Base-by-base conservation (phyloP, 2,797 vertebrate species). In the Catamblyrhynchus diadema region DNA sequence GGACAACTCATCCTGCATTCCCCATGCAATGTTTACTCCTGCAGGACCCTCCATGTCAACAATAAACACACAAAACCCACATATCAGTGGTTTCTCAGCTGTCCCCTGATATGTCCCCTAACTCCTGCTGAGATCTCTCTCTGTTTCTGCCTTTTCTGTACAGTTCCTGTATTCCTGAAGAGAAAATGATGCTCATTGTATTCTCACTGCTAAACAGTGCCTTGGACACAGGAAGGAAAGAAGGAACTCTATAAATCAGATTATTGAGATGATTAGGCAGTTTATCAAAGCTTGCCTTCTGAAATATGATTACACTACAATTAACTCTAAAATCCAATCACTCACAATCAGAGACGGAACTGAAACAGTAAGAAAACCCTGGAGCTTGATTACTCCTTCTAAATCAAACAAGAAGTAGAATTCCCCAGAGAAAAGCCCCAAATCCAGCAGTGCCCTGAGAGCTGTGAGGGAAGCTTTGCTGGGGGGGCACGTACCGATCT, bases 401-500 rank as follows among this genome's bases (percentile, higher is more conserved):
- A 66, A 48, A 28, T 62, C 16, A 77, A 75, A 80, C 39, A 33
- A 16, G 10, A 65, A 47, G 45, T 30, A n/a, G 28, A 74, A 50
- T 10, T 61, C 25, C 48, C 47, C 24, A 32, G 17, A 42, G 65
- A 41, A 74, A 88, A 64, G 81, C 70, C 54, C 85, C 70, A 61
- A 28, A 18, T 10, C 30, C 70, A 65, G 28, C 80, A 74, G 37
- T 3, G 37, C 28, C 72, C 80, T 59, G 73, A 19, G 11, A 7
- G 23, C 21, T 25, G 24, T 12, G 64, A 48, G 77, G 4, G 41
- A 21, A 78, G 42, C 45, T 62, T 10, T 78, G 60, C 65, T 10
- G 30, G 9, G 51, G 27, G 65, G 32, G 35, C 69, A 97, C 99
- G 94, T 98, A 99, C 99, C 99, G 62, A 99, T 99, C 97, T 99